phyloP scores from a whole-genome alignment of 2,888 invertebrate species.

The Harmothoe impar region DNA sequence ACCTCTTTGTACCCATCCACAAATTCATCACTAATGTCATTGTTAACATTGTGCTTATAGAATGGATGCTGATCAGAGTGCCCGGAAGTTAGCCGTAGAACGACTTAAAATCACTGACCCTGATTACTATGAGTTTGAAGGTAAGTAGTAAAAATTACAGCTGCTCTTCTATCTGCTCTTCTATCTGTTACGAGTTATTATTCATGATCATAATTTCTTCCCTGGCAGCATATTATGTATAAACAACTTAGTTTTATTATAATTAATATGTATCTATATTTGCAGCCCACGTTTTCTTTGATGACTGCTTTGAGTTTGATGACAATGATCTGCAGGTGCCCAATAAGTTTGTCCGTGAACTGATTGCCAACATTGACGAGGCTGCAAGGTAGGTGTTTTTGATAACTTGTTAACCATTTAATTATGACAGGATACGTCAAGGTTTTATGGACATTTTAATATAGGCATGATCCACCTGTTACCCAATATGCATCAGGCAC shows the following conservation, averaged over 20 bases:
- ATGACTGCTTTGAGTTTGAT: slow-evolving; percentile 97
- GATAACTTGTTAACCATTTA: slow-evolving; percentile 5
- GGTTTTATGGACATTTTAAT: too few species aligned
- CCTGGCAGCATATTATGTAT: too few species aligned
- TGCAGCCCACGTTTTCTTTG: slow-evolving; percentile 97
- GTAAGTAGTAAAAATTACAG: slow-evolving; percentile 34
- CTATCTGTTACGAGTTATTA: too few species aligned
- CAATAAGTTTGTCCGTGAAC: slow-evolving; percentile 96
- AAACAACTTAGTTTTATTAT: too few species aligned
- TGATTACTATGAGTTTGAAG: slow-evolving; percentile 91
- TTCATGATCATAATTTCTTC: too few species aligned
- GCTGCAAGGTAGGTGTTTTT: slow-evolving; percentile 90
- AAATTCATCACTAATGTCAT: neutral
- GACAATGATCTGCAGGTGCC: slow-evolving; percentile 94
- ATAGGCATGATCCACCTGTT: too few species aligned
- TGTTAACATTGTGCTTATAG: slow-evolving; percentile 79
- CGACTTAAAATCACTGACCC: slow-evolving; percentile 92
- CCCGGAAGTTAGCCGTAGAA: slow-evolving; percentile 91
- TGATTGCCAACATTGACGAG: slow-evolving; percentile 95
- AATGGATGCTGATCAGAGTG: slow-evolving; percentile 94
- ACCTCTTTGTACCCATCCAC: too few species aligned
- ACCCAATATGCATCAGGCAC: too few species aligned
- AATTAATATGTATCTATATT: too few species aligned
- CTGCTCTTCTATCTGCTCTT: neutral
- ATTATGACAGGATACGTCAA: too few species aligned